Conservation (phyloP, 23 tunicate species). For the Ascidia mentula region DNA sequence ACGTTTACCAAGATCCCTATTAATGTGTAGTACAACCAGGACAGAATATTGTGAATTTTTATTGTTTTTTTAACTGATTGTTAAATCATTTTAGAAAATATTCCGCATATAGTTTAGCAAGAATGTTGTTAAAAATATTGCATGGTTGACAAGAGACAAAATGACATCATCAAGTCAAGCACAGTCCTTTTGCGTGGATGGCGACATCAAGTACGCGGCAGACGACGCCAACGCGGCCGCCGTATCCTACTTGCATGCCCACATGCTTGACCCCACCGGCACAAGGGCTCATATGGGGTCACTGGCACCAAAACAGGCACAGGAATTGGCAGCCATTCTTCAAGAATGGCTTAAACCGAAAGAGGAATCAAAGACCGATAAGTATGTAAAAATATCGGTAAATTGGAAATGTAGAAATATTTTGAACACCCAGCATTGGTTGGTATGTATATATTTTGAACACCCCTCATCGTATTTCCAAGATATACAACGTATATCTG, state of each 20-base stretch:
- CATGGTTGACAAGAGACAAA: too few species aligned
- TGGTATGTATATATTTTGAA: too few species aligned
- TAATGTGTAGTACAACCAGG: too few species aligned
- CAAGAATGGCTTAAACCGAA: constrained; percentile 60
- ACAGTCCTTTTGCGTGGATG: constrained; percentile 77
- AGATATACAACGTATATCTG: too few species aligned
- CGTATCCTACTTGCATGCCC: constrained; percentile 64
- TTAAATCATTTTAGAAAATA: too few species aligned
- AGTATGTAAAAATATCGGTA: constrained; percentile 18
- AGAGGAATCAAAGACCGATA: constrained; percentile 15
- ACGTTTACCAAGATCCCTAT: too few species aligned
- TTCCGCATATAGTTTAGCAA: too few species aligned
- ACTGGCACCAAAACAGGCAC: constrained; percentile 35
- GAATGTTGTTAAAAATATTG: too few species aligned
- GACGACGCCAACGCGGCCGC: constrained; percentile 40
- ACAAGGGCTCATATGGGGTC: constrained; percentile 39
- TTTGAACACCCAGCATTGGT: too few species aligned
- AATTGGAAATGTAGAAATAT: background rate
- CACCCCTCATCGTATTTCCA: too few species aligned
- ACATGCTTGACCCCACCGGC: constrained; percentile 32
- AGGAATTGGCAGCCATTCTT: constrained; percentile 26
- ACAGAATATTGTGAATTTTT: too few species aligned
- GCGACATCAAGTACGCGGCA: constrained; percentile 74
- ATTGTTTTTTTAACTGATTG: too few species aligned
- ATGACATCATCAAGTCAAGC: constrained; percentile 44